Percentiles rank a stretch among this genome's conserved stretches.
Conservation (phyloP, 2,888 invertebrate genomes). For the Sarcophaga carnaria region DNA sequence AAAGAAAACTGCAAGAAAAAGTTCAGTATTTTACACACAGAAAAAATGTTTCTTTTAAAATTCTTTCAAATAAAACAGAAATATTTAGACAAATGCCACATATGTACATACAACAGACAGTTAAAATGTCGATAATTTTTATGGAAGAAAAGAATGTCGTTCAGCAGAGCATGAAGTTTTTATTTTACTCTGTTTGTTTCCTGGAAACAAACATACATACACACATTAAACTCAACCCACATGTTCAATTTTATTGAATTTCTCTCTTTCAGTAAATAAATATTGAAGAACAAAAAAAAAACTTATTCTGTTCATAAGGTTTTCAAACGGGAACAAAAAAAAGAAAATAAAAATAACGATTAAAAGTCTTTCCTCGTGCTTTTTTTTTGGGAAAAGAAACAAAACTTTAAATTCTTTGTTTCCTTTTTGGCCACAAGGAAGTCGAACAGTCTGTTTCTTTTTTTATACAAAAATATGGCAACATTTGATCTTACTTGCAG, state of each 20-base stretch:
- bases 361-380: not conserved
- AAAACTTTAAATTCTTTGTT: no score
- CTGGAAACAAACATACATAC: not conserved
- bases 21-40: not conserved
- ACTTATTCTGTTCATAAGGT: no score
- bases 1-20: slow-evolving; percentile 1
- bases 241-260: slow-evolving; percentile 32
- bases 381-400: no score
- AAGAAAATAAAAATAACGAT: not conserved
- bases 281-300: not conserved
- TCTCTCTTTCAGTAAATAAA: slow-evolving; percentile 10
- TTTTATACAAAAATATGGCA: no score
- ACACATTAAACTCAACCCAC: not conserved
- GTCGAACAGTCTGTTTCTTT: no score
- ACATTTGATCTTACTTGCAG: no score
- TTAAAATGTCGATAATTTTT: slow-evolving; percentile 11
- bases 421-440: no score
- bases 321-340: no score
- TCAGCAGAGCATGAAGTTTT: slow-evolving; percentile 47
- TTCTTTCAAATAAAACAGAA: not conserved
- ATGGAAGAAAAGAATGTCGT: slow-evolving; percentile 30
- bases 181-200: slow-evolving; percentile 1
- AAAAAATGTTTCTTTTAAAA: slow-evolving; percentile 5
- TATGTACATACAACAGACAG: slow-evolving; percentile 8
- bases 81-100: not conserved